These are phyloP conservation scores for Gallinago nigripennis DNA, from an alignment of 2,797 vertebrate species.

Conservation along the genomic window DNA sequence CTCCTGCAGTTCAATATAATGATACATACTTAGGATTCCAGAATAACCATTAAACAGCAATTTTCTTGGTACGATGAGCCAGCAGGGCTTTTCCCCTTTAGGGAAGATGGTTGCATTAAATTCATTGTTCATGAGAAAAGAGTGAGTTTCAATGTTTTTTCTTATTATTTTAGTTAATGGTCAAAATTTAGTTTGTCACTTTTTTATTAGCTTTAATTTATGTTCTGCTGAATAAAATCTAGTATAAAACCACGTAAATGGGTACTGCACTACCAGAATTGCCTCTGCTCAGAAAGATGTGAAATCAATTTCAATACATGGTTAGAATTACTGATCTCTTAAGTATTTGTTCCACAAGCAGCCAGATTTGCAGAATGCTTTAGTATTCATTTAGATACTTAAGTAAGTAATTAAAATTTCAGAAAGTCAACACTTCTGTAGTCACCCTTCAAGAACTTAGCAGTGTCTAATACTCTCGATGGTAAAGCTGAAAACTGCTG, in stretches of 20 bases:
- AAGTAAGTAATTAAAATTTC: not conserved
- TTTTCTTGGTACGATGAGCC: constrained; percentile 1
- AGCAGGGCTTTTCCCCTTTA: constrained; percentile 6
- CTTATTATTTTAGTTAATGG: constrained; percentile 24
- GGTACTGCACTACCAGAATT: not conserved
- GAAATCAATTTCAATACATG: not conserved
- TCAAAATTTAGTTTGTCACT: not conserved
- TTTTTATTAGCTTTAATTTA: constrained; percentile 14
- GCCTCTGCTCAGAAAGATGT: not conserved
- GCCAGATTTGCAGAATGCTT: not conserved
- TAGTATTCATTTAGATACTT: not conserved
- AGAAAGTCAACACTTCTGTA: not conserved
- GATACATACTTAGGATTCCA: not conserved
- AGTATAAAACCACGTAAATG: not conserved
- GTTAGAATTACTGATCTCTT: not conserved
- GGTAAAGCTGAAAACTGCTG: not conserved
- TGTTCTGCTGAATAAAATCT: not conserved
- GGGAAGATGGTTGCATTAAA: not conserved
- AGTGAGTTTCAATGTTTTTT: not conserved
- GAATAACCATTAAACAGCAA: constrained; percentile 29
- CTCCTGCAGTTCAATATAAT: not conserved
- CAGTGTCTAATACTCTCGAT: not conserved
- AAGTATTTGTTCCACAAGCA: not conserved
- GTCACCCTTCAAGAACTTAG: not conserved
- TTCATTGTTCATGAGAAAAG: not conserved